Percentiles rank a stretch among this genome's conserved stretches.
Evolutionary conservation across 2,888 invertebrate genomes (phyloP).

Genomic region (Anthrax anthrax): DNA sequence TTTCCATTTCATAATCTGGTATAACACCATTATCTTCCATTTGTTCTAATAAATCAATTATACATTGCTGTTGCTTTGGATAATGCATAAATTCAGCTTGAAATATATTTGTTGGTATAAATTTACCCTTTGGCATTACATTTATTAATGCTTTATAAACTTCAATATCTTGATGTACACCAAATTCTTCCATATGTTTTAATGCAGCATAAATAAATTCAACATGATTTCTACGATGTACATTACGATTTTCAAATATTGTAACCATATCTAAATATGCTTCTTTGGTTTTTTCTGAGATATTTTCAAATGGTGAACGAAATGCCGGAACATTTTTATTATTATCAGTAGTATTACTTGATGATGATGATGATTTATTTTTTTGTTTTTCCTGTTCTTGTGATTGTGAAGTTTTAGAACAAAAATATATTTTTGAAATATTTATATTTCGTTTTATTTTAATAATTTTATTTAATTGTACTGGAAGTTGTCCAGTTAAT

Average conservation of each 20-base stretch:
- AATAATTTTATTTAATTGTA: background rate
- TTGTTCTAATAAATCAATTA: conserved; percentile 75
- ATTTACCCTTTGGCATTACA: conserved; percentile 76
- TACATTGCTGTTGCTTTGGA: conserved; percentile 90
- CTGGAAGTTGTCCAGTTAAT: background rate
- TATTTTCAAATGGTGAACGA: background rate
- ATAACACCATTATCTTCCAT: conserved; percentile 93
- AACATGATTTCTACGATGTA: conserved; percentile 68
- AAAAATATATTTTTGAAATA: background rate
- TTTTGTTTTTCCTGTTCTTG: background rate
- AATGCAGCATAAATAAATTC: conserved; percentile 90
- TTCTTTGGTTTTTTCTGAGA: conserved; percentile 32
- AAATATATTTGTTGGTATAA: conserved; percentile 66
- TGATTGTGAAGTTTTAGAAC: background rate
- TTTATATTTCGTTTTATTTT: background rate
- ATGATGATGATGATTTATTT: background rate
- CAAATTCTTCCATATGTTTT: conserved; percentile 75
- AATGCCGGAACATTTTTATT: background rate
- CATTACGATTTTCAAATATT: conserved; percentile 53
- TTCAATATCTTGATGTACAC: conserved; percentile 73
- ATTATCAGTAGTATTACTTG: background rate
- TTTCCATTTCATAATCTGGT: conserved; percentile 80
- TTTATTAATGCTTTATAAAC: conserved; percentile 75
- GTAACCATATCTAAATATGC: conserved; percentile 59
- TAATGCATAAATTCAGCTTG: conserved; percentile 87